phyloP scores from a whole-genome alignment of 64 coral and sea anemone genomes.

The Montipora capricornis region DNA sequence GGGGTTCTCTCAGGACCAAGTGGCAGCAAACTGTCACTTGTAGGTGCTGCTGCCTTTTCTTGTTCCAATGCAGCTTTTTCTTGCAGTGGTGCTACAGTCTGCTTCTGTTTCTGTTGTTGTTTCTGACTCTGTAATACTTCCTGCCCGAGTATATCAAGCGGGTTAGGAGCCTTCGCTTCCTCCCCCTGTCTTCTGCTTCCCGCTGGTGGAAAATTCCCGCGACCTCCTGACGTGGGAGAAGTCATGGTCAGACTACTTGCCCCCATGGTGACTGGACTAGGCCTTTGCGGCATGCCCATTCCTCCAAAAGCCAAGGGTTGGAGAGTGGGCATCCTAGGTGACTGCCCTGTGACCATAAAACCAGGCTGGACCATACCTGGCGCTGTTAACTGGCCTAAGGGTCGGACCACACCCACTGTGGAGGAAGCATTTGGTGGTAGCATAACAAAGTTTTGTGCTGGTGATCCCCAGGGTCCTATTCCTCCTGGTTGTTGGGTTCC shows the following conservation, averaged over 20 bases:
- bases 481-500: not conserved
- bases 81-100: constrained; percentile 62
- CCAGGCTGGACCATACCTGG: constrained; percentile 41
- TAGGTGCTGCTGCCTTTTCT: not conserved
- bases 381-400: constrained; percentile 42
- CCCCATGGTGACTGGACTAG: constrained; percentile 49
- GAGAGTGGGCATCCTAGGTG: not conserved
- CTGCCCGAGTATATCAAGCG: constrained; percentile 84
- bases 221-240: constrained; percentile 36
- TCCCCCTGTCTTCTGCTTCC: constrained; percentile 44
- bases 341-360: constrained; percentile 29
- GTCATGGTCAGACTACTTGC: constrained; percentile 62
- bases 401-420: constrained; percentile 69
- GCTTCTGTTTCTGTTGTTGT: constrained; percentile 90
- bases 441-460: constrained; percentile 48
- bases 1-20: constrained; percentile 25
- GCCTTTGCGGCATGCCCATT: constrained; percentile 65
- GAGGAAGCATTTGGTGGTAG: constrained; percentile 25
- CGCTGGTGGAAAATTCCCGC: constrained; percentile 50
- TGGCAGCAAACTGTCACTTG: constrained; percentile 19
- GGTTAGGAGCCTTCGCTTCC: constrained; percentile 46
- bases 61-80: constrained; percentile 34
- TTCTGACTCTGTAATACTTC: constrained; percentile 88
- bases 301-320: constrained; percentile 34
- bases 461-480: constrained; percentile 35